These are phyloP conservation scores for Geopemphigus sp. DNA, from an alignment of 1,140 invertebrate genomes.

Conservation along the genomic window DNA sequence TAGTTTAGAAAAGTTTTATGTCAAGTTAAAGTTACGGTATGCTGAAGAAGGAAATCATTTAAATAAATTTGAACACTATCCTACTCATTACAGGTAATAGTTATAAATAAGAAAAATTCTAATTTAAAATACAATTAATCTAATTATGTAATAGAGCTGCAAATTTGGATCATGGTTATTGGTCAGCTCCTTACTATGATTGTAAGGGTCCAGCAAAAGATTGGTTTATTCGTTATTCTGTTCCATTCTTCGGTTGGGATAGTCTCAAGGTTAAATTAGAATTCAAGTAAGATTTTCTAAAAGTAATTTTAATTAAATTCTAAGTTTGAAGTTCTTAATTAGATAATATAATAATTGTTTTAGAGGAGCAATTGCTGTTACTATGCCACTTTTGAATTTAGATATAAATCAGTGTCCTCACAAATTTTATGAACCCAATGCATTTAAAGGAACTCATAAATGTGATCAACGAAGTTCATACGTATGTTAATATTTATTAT, in stretches of 20 bases:
- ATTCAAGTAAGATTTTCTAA: conserved; percentile 79
- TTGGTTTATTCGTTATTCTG: conserved; percentile 93
- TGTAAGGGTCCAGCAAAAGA: conserved; percentile 88
- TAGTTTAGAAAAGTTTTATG: conserved; percentile 83
- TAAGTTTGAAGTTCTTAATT: conserved; percentile 4
- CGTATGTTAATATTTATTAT: conserved; percentile 64
- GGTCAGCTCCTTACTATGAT: conserved; percentile 91
- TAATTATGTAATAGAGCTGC: conserved; percentile 64
- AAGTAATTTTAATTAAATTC: background rate
- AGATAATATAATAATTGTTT: conserved; percentile 51
- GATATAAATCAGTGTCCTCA: conserved; percentile 95
- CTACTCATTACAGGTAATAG: conserved; percentile 73
- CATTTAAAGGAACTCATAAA: conserved; percentile 92
- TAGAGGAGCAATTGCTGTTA: conserved; percentile 91
- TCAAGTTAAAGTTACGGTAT: conserved; percentile 88
- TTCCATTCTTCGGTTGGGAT: conserved; percentile 96
- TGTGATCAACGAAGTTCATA: conserved; percentile 89
- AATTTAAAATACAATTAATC: background rate
- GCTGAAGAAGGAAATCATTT: conserved; percentile 80
- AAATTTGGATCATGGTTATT: conserved; percentile 83
- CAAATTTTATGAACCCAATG: conserved; percentile 84
- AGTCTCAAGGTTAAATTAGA: conserved; percentile 84
- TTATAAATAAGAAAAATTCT: conserved; percentile 6
- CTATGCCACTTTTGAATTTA: conserved; percentile 83
- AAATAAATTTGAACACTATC: conserved; percentile 86